These are phyloP conservation scores for Mythimna ferrago DNA, from an alignment of 2,888 invertebrate genomes.

Conservation along the genomic window DNA sequence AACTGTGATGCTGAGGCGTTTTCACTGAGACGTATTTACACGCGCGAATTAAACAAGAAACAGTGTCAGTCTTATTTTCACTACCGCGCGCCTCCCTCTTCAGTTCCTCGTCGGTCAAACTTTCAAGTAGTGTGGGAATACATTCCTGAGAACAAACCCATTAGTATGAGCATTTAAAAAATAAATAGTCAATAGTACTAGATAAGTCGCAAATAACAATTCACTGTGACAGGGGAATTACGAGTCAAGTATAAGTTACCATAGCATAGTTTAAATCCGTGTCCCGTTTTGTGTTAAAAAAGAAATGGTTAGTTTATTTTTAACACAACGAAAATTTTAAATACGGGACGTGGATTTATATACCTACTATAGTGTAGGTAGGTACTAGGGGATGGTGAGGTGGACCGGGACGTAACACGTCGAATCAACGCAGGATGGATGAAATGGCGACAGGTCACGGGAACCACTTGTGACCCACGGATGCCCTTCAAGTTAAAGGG, in stretches of 20 bases:
- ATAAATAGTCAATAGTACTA: neutral
- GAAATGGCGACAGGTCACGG: too few relatives aligned
- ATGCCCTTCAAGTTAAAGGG: too few relatives aligned
- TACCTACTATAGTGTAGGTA: too few relatives aligned
- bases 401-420: too few relatives aligned
- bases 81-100: conserved; percentile 98
- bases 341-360: too few relatives aligned
- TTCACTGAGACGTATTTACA: conserved; percentile 97
- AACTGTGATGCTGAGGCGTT: conserved; percentile 95
- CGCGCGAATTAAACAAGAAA: conserved; percentile 98
- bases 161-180: neutral
- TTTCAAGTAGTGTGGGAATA: conserved; percentile 97
- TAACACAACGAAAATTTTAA: too few relatives aligned
- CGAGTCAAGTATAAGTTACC: neutral
- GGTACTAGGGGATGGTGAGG: too few relatives aligned
- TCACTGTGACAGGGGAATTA: neutral
- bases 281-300: too few relatives aligned
- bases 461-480: too few relatives aligned
- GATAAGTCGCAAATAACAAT: neutral
- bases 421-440: too few relatives aligned
- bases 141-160: conserved; percentile 92
- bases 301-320: too few relatives aligned
- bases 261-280: too few relatives aligned
- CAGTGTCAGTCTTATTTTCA: conserved; percentile 98
- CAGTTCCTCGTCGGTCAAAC: conserved; percentile 98